phyloP scores from a whole-genome alignment of 2,113 vertebrate species.

The Callaeas wilsoni region DNA sequence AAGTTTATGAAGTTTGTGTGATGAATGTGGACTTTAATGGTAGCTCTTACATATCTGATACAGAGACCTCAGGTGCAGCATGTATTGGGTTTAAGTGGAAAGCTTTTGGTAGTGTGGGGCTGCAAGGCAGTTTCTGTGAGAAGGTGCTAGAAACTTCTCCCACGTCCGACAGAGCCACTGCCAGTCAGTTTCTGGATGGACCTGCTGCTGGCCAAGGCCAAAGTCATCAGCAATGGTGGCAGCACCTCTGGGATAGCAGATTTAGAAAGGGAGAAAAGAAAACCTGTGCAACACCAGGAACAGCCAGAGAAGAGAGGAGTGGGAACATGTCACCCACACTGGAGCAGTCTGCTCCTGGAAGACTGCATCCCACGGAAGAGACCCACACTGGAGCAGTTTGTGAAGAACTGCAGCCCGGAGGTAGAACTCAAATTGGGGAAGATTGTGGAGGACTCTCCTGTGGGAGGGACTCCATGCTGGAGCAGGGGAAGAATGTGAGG shows the following conservation, averaged over 20 bases:
- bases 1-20: not conserved
- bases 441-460: not conserved
- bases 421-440: too few relatives aligned
- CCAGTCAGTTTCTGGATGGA: not conserved
- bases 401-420: not conserved
- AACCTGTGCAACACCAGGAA: not conserved
- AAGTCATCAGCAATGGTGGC: fast-evolving
- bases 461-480: not conserved
- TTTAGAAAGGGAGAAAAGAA: not conserved
- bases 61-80: not conserved
- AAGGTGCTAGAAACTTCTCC: not conserved
- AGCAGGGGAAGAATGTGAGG: not conserved
- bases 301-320: not conserved
- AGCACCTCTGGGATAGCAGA: not conserved
- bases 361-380: not conserved
- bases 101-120: not conserved
- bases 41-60: not conserved
- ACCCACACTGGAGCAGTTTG: not conserved
- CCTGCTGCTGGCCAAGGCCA: fast-evolving
- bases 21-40: not conserved
- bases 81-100: not conserved
- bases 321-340: not conserved
- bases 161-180: not conserved
- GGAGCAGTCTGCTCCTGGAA: not conserved
- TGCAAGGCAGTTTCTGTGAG: not conserved